Percentiles rank a stretch among this genome's conserved stretches.
phyloP scores from a whole-genome alignment of 2,113 vertebrate species.

The Aegotheles bennettii region DNA sequence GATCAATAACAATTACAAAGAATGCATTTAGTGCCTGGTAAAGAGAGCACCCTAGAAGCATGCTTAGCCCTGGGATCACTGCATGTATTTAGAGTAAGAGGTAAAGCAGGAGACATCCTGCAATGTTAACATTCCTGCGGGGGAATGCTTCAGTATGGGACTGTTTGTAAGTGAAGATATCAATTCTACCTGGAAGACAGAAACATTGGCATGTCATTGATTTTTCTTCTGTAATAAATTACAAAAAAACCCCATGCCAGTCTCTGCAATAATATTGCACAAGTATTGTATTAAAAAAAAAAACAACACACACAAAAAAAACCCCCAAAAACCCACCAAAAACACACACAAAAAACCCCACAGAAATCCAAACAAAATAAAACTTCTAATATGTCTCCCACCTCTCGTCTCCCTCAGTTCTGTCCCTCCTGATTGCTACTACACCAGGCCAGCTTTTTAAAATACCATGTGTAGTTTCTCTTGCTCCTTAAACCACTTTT shows the following conservation, averaged over 20 bases:
- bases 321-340: too few species aligned
- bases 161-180: not conserved
- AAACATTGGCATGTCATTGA: not conserved
- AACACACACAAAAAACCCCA: not conserved
- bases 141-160: not conserved
- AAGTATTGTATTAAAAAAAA: not conserved
- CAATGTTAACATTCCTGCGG: not conserved
- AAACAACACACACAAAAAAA: too few species aligned
- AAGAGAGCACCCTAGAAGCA: not conserved
- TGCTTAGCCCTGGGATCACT: not conserved
- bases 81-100: not conserved
- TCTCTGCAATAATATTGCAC: not conserved
- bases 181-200: not conserved
- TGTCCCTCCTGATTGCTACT: not conserved
- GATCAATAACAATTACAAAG: conserved; percentile 19
- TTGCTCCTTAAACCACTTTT: conserved; percentile 28
- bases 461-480: not conserved
- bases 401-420: not conserved
- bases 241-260: not conserved
- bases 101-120: not conserved
- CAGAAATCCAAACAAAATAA: not conserved
- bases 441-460: not conserved
- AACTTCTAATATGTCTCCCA: not conserved
- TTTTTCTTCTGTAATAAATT: not conserved
- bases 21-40: not conserved